Evolutionary conservation across 2,113 vertebrate genomes (phyloP).

Genomic region (Crotalus viridis): DNA sequence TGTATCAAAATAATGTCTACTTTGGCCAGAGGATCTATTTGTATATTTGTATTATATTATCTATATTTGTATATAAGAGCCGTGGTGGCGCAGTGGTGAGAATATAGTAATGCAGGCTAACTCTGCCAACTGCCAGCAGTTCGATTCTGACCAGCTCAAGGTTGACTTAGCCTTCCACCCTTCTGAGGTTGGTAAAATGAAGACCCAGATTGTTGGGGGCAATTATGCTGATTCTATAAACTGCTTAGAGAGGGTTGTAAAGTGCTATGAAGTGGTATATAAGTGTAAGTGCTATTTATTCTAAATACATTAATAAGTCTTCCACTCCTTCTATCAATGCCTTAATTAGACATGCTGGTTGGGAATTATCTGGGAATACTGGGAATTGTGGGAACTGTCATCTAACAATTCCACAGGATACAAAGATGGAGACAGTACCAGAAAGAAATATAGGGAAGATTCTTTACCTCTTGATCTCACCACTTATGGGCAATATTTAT

Average conservation of each 20-base stretch:
- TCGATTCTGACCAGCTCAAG: too few species aligned
- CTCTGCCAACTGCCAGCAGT: too few species aligned
- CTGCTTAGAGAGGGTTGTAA: neutral
- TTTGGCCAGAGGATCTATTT: neutral
- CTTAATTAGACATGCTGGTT: neutral
- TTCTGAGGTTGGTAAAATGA: neutral
- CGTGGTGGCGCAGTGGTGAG: too few species aligned
- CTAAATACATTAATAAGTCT: neutral
- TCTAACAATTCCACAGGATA: neutral
- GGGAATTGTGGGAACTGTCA: neutral
- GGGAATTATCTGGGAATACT: neutral
- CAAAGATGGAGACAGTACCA: neutral
- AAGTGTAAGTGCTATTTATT: neutral
- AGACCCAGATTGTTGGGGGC: neutral
- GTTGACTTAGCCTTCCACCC: too few species aligned
- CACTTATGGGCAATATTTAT: neutral
- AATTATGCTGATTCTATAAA: neutral
- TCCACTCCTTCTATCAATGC: neutral
- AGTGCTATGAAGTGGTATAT: neutral
- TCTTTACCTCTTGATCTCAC: neutral
- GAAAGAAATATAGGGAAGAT: neutral
- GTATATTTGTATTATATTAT: neutral
- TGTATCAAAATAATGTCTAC: neutral
- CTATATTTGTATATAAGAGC: too few species aligned
- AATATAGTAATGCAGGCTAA: too few species aligned